phyloP scores from a whole-genome alignment of 2,113 vertebrate species.

The Oryzias celebensis region DNA sequence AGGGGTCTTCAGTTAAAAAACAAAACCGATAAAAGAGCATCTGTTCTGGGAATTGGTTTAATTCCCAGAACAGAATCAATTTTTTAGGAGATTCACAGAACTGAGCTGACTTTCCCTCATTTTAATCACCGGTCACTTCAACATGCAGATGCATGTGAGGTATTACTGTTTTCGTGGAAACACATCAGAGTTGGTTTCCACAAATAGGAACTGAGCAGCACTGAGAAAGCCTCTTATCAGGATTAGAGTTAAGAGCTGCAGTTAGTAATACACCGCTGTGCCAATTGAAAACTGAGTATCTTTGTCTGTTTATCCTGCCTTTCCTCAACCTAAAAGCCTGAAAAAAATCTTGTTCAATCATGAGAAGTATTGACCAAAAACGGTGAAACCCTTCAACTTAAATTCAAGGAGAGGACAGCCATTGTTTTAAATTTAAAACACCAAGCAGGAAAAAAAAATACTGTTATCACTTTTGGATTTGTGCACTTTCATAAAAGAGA shows the following conservation, averaged over 20 bases:
- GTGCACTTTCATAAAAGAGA: too few species aligned
- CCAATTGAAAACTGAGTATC: constrained; percentile 16
- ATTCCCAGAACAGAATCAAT: constrained; percentile 33
- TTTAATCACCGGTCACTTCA: constrained; percentile 19
- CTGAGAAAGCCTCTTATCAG: constrained; percentile 70
- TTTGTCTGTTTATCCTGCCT: background rate
- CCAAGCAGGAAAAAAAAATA: too few species aligned
- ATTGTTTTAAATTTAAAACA: too few species aligned
- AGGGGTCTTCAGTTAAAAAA: background rate
- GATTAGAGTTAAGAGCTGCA: constrained; percentile 57
- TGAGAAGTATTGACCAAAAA: background rate
- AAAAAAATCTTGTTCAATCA: constrained; percentile 1
- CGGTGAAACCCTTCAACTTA: too few species aligned
- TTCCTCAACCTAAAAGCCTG: background rate
- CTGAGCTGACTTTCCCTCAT: constrained; percentile 3
- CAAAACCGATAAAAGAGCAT: background rate
- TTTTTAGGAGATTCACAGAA: constrained; percentile 32
- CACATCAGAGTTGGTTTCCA: constrained; percentile 33
- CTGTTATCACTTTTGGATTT: too few species aligned
- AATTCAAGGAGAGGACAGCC: too few species aligned
- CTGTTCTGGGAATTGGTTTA: constrained; percentile 15
- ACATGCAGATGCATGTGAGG: constrained; percentile 26
- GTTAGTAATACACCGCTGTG: constrained; percentile 57
- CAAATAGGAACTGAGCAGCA: constrained; percentile 45
- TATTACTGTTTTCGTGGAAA: constrained; percentile 52